These are phyloP conservation scores for Cheiracanthium punctorium DNA, from an alignment of 2,888 invertebrate genomes.

Conservation along the genomic window DNA sequence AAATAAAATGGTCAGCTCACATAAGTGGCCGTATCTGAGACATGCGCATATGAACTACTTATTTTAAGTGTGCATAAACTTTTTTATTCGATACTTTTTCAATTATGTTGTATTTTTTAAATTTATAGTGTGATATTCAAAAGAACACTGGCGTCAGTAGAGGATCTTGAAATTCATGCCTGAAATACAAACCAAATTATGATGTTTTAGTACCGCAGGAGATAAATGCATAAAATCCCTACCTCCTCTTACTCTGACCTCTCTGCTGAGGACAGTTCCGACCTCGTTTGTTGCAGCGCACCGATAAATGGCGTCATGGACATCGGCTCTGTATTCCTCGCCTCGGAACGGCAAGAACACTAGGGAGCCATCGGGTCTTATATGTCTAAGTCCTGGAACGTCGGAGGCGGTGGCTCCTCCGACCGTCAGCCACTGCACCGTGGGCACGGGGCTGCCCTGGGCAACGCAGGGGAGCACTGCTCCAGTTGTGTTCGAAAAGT, in stretches of 20 bases:
- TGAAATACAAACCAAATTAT: too few relatives aligned
- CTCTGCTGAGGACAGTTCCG: slow-evolving; percentile 45
- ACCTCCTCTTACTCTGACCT: slow-evolving; percentile 63
- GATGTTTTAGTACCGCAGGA: too few relatives aligned
- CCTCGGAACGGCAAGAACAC: slow-evolving; percentile 61
- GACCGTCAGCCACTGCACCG: slow-evolving; percentile 64
- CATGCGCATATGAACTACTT: too few relatives aligned
- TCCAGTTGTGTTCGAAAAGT: slow-evolving; percentile 71
- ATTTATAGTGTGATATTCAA: too few relatives aligned
- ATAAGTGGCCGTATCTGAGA: too few relatives aligned
- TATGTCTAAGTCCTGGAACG: slow-evolving; percentile 66
- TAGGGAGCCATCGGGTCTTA: slow-evolving; percentile 58
- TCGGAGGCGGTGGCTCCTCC: slow-evolving; percentile 59
- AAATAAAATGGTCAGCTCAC: too few relatives aligned
- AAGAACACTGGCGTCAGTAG: too few relatives aligned
- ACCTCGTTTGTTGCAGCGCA: slow-evolving; percentile 56
- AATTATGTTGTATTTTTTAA: too few relatives aligned
- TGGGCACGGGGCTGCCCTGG: slow-evolving; percentile 69
- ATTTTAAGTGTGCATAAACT: too few relatives aligned
- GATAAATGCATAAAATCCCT: too few relatives aligned
- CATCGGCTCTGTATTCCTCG: slow-evolving; percentile 62
- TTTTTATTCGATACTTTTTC: too few relatives aligned
- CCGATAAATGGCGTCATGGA: slow-evolving; percentile 57
- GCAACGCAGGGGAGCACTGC: slow-evolving; percentile 69
- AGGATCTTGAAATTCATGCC: too few relatives aligned